These are phyloP conservation scores for Drosophila hydei DNA, from an alignment of 1,140 invertebrate genomes.

Conservation along the genomic window DNA sequence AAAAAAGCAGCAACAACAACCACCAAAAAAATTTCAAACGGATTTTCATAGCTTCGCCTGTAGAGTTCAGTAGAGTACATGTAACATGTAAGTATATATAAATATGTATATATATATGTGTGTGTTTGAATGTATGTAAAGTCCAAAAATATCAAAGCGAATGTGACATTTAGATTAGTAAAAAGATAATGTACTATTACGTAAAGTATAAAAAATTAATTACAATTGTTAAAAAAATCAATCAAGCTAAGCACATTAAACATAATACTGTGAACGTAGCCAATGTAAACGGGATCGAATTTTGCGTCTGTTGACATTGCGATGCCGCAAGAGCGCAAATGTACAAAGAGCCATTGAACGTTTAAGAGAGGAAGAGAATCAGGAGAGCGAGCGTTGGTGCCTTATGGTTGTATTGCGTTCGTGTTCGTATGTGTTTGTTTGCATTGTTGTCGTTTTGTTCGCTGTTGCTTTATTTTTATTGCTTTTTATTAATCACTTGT, in stretches of 20 bases:
- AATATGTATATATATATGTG: neutral
- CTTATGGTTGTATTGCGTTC: slow-evolving; percentile 22
- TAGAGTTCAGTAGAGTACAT: slow-evolving; percentile 6
- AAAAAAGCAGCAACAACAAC: slow-evolving; percentile 34
- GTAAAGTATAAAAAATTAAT: neutral
- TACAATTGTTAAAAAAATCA: neutral
- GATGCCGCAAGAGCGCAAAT: slow-evolving; percentile 12
- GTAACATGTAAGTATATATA: neutral
- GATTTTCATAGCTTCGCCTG: slow-evolving; percentile 30
- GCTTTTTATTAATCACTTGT: slow-evolving; percentile 44
- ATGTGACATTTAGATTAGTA: neutral
- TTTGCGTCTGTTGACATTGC: slow-evolving; percentile 62
- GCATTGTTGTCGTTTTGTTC: slow-evolving; percentile 19
- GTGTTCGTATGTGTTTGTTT: slow-evolving; percentile 18
- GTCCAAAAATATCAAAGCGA: too few species aligned
- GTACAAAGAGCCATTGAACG: neutral
- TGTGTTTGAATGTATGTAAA: neutral
- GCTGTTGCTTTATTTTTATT: slow-evolving; percentile 20
- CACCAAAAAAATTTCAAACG: slow-evolving; percentile 22
- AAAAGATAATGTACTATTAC: neutral
- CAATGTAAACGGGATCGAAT: slow-evolving; percentile 60
- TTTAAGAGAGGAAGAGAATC: neutral
- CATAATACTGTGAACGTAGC: slow-evolving; percentile 31
- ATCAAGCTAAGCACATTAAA: neutral
- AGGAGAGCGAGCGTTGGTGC: neutral